A percentile compares a stretch with the other conserved stretches of the same genome.
Evolutionary conservation across 2,797 vertebrate species (phyloP).

Genomic region (Leucoraja ocellata): DNA sequence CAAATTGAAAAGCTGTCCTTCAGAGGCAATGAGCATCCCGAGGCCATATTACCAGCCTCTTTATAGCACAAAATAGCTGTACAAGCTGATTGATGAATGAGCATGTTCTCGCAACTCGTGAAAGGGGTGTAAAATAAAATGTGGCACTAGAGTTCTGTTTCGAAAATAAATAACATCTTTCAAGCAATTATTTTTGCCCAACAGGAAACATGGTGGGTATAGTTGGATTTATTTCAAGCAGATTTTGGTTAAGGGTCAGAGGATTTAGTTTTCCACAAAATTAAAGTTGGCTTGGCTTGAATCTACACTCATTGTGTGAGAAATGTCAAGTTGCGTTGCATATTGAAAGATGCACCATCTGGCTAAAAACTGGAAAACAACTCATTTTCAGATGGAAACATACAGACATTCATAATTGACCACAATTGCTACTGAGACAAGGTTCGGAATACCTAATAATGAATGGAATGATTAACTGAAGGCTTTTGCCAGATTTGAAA

Average conservation of each 20-base stretch:
- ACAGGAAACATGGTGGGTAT: neutral
- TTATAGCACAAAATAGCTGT: neutral
- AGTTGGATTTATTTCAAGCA: neutral
- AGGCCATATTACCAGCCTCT: neutral
- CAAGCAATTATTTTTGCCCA: neutral
- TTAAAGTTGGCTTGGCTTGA: neutral
- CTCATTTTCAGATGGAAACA: too few relatives aligned
- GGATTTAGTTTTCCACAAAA: neutral
- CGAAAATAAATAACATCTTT: neutral
- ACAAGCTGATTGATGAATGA: neutral
- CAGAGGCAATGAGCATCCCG: neutral
- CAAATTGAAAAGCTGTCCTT: slow-evolving; percentile 24
- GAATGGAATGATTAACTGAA: too few relatives aligned
- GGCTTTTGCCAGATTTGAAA: too few relatives aligned
- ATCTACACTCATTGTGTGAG: neutral
- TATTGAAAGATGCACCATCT: neutral
- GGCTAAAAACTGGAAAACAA: neutral
- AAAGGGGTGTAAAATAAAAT: neutral
- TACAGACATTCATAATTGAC: too few relatives aligned
- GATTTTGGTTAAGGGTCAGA: neutral
- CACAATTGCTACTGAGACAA: too few relatives aligned
- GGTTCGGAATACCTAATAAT: too few relatives aligned
- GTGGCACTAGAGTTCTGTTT: neutral
- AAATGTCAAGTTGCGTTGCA: neutral
- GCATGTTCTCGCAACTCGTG: neutral